Percentiles rank a stretch among this genome's conserved stretches.
phyloP scores from a whole-genome alignment of 2,888 invertebrate genomes.

The Allygus modestus region DNA sequence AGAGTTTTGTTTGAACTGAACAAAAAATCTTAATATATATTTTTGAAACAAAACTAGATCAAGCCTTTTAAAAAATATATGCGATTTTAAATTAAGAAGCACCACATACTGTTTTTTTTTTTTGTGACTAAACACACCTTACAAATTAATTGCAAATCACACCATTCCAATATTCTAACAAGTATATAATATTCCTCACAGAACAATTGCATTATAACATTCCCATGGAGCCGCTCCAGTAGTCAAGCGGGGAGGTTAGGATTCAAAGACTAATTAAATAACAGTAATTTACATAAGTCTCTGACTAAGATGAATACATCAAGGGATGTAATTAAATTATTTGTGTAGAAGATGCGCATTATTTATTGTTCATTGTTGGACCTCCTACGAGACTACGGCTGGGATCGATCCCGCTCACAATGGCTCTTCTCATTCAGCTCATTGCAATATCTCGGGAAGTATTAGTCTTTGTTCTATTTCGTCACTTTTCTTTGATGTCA shows the following conservation, averaged over 20 bases:
- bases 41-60: too few relatives aligned
- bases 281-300: slow-evolving; percentile 43
- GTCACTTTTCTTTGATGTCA: background rate
- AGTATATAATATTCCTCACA: too few relatives aligned
- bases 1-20: too few relatives aligned
- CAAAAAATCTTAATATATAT: too few relatives aligned
- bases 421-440: background rate
- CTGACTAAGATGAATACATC: slow-evolving; percentile 54
- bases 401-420: background rate
- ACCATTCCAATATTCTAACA: too few relatives aligned
- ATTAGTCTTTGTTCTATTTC: slow-evolving; percentile 16
- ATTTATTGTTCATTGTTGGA: slow-evolving; percentile 51
- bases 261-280: slow-evolving; percentile 43
- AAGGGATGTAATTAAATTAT: slow-evolving; percentile 57
- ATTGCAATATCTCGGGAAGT: too few relatives aligned
- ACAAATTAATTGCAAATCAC: too few relatives aligned
- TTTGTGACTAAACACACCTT: too few relatives aligned
- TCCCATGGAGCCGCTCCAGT: background rate
- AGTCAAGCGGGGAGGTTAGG: slow-evolving; percentile 1
- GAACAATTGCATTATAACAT: too few relatives aligned
- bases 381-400: background rate
- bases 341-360: slow-evolving; percentile 53
- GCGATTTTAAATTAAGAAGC: too few relatives aligned
- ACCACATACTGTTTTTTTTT: too few relatives aligned
- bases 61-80: too few relatives aligned